Evolutionary conservation across 2,113 vertebrate genomes (phyloP).

Genomic region (Lepisosteus oculatus): DNA sequence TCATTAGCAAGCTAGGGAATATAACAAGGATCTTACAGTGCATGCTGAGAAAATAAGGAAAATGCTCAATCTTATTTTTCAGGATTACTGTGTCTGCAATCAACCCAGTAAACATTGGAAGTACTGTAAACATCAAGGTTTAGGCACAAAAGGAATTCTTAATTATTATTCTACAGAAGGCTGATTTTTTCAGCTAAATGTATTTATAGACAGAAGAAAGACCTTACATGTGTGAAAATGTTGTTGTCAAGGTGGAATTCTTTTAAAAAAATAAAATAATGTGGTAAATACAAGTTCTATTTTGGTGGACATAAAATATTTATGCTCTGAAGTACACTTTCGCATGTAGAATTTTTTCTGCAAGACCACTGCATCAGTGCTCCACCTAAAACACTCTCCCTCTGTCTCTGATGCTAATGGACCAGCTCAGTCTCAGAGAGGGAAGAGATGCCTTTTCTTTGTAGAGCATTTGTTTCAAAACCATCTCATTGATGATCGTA

Average conservation of each 20-base stretch:
- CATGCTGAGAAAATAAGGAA: too few species aligned
- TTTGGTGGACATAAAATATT: constrained; percentile 58
- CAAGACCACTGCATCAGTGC: constrained; percentile 12
- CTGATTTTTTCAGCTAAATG: constrained; percentile 21
- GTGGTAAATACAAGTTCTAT: constrained; percentile 36
- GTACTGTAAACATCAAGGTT: not conserved
- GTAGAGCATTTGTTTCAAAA: too few species aligned
- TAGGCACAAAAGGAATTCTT: constrained; percentile 12
- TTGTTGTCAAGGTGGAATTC: too few species aligned
- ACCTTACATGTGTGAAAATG: too few species aligned
- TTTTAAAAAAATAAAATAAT: constrained; percentile 12
- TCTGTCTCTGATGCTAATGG: not conserved
- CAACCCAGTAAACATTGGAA: too few species aligned
- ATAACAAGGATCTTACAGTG: constrained; percentile 1
- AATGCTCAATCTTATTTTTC: too few species aligned
- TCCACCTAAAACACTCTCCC: not conserved
- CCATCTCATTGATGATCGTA: too few species aligned
- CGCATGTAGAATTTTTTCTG: constrained; percentile 28
- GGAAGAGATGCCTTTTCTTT: too few species aligned
- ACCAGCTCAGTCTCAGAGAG: too few species aligned
- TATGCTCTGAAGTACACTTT: constrained; percentile 41
- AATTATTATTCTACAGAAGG: not conserved
- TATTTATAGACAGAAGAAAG: constrained; percentile 12
- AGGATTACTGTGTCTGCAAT: too few species aligned
- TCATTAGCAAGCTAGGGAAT: constrained; percentile 36